Conservation (phyloP, 2,113 vertebrate genomes). For the Tylochromis polylepis region DNA sequence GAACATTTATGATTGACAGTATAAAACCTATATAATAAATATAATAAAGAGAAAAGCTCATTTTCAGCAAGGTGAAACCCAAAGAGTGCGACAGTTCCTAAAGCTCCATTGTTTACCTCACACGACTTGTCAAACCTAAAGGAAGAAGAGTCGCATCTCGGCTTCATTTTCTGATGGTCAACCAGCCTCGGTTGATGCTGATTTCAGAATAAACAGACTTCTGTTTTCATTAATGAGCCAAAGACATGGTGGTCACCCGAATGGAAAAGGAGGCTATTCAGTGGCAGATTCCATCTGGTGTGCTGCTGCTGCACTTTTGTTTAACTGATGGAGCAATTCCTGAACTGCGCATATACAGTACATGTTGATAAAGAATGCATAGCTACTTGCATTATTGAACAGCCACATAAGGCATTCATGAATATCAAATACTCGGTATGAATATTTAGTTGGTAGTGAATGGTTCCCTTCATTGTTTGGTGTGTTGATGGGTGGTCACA, state of each 20-base stretch:
- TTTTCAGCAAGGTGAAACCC: background rate
- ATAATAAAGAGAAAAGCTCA: background rate
- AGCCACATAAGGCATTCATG: conserved; percentile 27
- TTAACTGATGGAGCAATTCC: background rate
- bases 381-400: conserved; percentile 46
- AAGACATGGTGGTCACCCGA: conserved; percentile 10
- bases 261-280: background rate
- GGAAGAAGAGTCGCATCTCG: background rate
- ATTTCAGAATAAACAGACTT: background rate
- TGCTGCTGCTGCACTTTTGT: background rate
- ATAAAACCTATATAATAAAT: no score
- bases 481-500: background rate
- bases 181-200: background rate
- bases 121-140: background rate
- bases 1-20: background rate
- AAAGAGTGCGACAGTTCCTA: background rate
- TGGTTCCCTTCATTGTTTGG: background rate
- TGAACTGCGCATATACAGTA: conserved; percentile 1
- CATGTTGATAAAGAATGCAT: conserved; percentile 49
- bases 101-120: background rate
- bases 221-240: background rate
- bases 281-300: background rate
- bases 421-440: background rate
- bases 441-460: background rate
- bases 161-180: background rate